Conservation (phyloP, 2,113 vertebrate genomes). For the Microtus montanus region DNA sequence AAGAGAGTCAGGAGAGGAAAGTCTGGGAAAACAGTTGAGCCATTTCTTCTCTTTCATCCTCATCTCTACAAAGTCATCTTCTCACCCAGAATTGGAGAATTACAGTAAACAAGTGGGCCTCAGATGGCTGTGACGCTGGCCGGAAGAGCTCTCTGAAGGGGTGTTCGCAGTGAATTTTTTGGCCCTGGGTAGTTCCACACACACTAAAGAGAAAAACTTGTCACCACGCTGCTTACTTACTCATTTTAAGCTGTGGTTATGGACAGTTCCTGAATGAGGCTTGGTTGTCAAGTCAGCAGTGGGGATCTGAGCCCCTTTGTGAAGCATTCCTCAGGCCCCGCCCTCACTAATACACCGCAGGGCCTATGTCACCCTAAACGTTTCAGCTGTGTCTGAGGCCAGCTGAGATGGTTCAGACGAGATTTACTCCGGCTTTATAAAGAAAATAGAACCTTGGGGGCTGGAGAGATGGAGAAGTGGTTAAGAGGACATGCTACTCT, state of each 20-base stretch:
- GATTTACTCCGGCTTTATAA: accelerated
- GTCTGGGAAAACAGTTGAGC: neutral
- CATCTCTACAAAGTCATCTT: neutral
- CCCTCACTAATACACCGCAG: conserved; percentile 19
- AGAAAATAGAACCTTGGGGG: conserved; percentile 29
- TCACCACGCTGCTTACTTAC: conserved; percentile 8
- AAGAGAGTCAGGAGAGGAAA: neutral
- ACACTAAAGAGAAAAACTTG: conserved; percentile 48
- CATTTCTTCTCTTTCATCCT: neutral
- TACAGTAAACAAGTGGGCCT: neutral
- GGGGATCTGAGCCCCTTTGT: conserved; percentile 32
- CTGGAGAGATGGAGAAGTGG: neutral
- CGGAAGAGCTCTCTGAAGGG: neutral
- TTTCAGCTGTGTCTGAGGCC: conserved; percentile 21
- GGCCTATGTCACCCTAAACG: neutral
- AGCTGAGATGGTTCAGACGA: neutral
- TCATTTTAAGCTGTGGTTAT: conserved; percentile 5
- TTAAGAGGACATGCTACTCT: neutral
- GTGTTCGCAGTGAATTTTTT: neutral
- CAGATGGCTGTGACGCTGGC: neutral
- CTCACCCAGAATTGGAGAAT: conserved; percentile 13
- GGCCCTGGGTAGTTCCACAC: conserved; percentile 24
- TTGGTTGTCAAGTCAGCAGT: conserved; percentile 48
- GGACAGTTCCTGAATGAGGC: conserved; percentile 23
- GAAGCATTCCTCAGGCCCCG: conserved; percentile 10